Percentiles rank a stretch among this genome's conserved stretches.
Evolutionary conservation across 1,140 invertebrate species (phyloP).

Genomic region (Belonocnema kinseyi): DNA sequence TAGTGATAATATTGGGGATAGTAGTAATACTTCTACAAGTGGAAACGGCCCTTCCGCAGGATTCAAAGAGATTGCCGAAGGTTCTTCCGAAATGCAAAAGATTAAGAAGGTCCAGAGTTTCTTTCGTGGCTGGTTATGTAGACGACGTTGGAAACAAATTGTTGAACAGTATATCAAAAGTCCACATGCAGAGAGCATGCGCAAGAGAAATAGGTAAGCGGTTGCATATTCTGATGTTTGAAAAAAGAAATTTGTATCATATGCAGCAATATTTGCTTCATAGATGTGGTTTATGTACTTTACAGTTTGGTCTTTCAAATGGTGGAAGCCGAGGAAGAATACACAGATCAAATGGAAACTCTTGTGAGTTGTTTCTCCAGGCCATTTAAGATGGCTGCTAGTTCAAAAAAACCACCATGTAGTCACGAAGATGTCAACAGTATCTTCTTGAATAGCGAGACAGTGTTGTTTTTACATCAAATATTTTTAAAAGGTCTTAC

Average conservation of each 20-base stretch:
- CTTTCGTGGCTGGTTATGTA: constrained; percentile 94
- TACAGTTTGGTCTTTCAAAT: constrained; percentile 92
- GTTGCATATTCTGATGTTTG: constrained; percentile 2
- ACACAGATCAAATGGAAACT: constrained; percentile 93
- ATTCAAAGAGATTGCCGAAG: constrained; percentile 68
- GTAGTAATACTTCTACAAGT: not conserved
- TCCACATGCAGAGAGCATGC: constrained; percentile 95
- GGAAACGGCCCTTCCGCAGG: not conserved
- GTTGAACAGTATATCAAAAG: constrained; percentile 97
- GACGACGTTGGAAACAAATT: constrained; percentile 96
- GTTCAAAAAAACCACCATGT: constrained; percentile 94
- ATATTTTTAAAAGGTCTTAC: constrained; percentile 96
- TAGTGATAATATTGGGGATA: not conserved
- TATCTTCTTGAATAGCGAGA: constrained; percentile 96
- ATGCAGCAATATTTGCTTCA: constrained; percentile 2
- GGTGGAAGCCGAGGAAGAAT: constrained; percentile 94
- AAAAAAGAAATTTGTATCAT: not conserved
- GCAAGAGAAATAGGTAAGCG: constrained; percentile 90
- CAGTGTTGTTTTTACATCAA: constrained; percentile 94
- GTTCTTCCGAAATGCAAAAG: constrained; percentile 87
- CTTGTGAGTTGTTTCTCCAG: constrained; percentile 94
- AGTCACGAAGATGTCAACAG: constrained; percentile 96
- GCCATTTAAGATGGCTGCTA: constrained; percentile 96
- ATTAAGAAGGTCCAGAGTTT: constrained; percentile 98
- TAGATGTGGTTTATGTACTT: constrained; percentile 27